A percentile compares a stretch with the other conserved stretches of the same genome.
phyloP scores from a whole-genome alignment of 2,113 vertebrate species.

The Cynoglossus semilaevis region DNA sequence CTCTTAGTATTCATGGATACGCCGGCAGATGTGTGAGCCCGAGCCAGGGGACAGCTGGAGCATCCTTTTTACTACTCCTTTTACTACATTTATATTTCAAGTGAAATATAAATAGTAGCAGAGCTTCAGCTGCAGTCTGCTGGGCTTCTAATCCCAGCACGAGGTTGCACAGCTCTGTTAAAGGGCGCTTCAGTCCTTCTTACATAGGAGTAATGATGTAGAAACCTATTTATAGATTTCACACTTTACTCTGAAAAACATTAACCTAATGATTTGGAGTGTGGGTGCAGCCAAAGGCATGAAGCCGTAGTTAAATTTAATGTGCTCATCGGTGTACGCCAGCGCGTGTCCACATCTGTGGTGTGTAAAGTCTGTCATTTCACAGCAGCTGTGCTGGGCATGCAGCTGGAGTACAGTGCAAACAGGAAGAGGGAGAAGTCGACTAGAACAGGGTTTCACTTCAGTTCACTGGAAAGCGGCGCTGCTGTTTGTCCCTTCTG shows the following conservation, averaged over 20 bases:
- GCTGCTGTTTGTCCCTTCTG: not conserved
- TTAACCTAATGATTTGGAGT: not conserved
- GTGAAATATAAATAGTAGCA: not conserved
- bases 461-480: not conserved
- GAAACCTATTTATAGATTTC: constrained; percentile 8
- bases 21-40: constrained; percentile 20
- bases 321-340: not conserved
- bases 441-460: not conserved
- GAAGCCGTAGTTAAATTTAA: not conserved
- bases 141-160: not conserved
- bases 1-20: constrained; percentile 36
- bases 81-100: not conserved
- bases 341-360: not conserved
- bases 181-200: constrained; percentile 2
- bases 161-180: not conserved
- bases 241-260: constrained; percentile 3
- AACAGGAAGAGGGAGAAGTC: not conserved
- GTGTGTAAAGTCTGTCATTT: not conserved
- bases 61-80: not conserved
- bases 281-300: not conserved
- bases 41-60: constrained; percentile 3
- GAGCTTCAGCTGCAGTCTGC: not conserved
- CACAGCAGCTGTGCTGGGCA: not conserved
- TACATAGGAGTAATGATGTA: not conserved
- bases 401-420: not conserved